phyloP scores from a whole-genome alignment of 2,888 invertebrate species.

The Crossocerus cetratus region DNA sequence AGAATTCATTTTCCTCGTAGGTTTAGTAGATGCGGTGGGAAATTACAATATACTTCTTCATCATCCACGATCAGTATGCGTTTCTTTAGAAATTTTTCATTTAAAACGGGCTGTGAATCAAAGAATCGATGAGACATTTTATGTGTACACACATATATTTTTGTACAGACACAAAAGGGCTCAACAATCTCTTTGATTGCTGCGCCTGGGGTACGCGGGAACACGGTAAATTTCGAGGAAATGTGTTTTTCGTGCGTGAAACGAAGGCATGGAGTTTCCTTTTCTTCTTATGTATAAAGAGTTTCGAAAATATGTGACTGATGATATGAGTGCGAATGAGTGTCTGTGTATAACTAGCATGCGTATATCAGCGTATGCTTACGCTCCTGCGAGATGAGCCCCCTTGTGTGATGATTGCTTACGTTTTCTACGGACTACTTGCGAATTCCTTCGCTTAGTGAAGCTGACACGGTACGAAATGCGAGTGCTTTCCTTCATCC shows the following conservation, averaged over 20 bases:
- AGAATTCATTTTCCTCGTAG: slow-evolving; percentile 33
- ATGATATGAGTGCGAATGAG: neutral
- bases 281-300: slow-evolving; percentile 28
- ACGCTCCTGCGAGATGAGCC: neutral
- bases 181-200: slow-evolving; percentile 30
- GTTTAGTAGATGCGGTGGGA: neutral
- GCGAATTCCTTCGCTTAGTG: slow-evolving; percentile 21
- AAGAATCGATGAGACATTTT: slow-evolving; percentile 49
- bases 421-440: slow-evolving; percentile 45
- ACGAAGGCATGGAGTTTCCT: slow-evolving; percentile 24
- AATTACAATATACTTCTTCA: slow-evolving; percentile 14
- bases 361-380: slow-evolving; percentile 8
- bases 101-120: slow-evolving; percentile 70
- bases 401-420: slow-evolving; percentile 14
- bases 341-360: slow-evolving; percentile 4
- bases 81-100: slow-evolving; percentile 54
- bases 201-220: slow-evolving; percentile 24
- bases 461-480: neutral
- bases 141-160: slow-evolving; percentile 56
- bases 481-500: slow-evolving; percentile 11
- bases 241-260: slow-evolving; percentile 31
- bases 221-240: slow-evolving; percentile 47
- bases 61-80: slow-evolving; percentile 31
- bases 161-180: slow-evolving; percentile 49
- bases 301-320: neutral